Percentiles rank a stretch among this genome's conserved stretches.
These are phyloP conservation scores for Anastrepha obliqua DNA, from an alignment of 1,140 invertebrate genomes.

Conservation along the genomic window DNA sequence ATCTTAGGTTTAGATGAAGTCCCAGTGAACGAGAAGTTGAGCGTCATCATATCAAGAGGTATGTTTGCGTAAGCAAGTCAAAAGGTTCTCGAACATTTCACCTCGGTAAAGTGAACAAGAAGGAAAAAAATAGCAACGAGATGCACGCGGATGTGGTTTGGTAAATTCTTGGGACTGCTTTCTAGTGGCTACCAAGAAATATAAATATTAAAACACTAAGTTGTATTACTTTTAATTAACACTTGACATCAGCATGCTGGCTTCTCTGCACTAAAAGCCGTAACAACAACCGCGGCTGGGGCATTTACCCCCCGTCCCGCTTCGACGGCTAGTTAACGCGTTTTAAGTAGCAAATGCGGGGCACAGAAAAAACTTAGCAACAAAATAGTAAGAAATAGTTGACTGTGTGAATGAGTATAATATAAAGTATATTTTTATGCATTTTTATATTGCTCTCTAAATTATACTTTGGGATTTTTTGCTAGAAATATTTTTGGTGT, in stretches of 20 bases:
- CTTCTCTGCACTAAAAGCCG: background rate
- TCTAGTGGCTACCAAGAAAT: no score
- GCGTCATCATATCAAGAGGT: no score
- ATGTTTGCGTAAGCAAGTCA: no score
- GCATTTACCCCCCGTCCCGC: no score
- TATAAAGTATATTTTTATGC: background rate
- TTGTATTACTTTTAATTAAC: conserved; percentile 24
- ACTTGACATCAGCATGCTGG: background rate
- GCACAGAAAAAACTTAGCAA: background rate
- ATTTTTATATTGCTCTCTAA: conserved; percentile 2
- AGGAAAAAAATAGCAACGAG: no score
- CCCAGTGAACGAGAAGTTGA: no score
- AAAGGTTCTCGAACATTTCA: no score
- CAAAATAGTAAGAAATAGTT: background rate
- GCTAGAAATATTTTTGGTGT: background rate
- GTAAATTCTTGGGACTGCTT: no score
- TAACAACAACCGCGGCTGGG: no score
- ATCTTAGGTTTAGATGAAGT: no score
- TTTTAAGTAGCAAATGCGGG: conserved; percentile 24
- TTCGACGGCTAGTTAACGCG: background rate
- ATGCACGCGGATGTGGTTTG: no score
- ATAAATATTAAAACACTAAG: background rate
- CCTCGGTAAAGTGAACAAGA: no score
- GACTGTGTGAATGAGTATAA: background rate
- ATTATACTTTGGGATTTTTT: background rate